These are phyloP conservation scores for Herminia tarsipennalis DNA, from an alignment of 2,888 invertebrate genomes.

Conservation along the genomic window DNA sequence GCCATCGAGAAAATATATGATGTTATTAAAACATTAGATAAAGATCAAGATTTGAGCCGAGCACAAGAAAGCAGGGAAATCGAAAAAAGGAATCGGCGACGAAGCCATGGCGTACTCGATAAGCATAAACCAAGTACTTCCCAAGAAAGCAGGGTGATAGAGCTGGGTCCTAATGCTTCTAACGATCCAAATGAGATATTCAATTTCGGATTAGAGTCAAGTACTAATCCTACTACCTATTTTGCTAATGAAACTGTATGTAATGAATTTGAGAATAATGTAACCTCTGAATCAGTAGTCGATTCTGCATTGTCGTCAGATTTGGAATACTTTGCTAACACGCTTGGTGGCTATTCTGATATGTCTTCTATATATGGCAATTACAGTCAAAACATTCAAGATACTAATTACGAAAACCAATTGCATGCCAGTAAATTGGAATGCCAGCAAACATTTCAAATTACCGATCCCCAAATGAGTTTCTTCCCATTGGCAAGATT, in stretches of 20 bases:
- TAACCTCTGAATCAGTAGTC: slow-evolving; percentile 3
- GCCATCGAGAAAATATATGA: slow-evolving; percentile 70
- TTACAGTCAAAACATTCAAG: neutral
- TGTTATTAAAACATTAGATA: slow-evolving; percentile 53
- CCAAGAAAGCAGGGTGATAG: neutral
- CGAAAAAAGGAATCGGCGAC: neutral
- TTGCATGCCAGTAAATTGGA: too few species aligned
- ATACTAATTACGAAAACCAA: neutral
- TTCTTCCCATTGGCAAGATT: neutral
- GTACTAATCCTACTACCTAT: neutral
- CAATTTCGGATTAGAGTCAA: slow-evolving; percentile 1
- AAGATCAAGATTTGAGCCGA: slow-evolving; percentile 1
- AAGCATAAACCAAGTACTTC: neutral
- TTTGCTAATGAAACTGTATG: neutral
- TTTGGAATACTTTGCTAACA: slow-evolving; percentile 13
- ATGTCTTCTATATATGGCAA: slow-evolving; percentile 8
- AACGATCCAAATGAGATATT: slow-evolving; percentile 1
- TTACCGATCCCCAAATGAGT: neutral
- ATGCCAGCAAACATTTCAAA: neutral
- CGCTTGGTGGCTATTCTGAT: slow-evolving; percentile 10
- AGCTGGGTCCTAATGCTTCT: neutral
- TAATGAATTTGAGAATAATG: neutral
- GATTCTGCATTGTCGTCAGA: slow-evolving; percentile 2
- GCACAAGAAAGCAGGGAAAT: neutral
- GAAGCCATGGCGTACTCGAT: neutral